Conservation (phyloP, 2,888 invertebrate genomes). For the Meliscaeva auricollis region DNA sequence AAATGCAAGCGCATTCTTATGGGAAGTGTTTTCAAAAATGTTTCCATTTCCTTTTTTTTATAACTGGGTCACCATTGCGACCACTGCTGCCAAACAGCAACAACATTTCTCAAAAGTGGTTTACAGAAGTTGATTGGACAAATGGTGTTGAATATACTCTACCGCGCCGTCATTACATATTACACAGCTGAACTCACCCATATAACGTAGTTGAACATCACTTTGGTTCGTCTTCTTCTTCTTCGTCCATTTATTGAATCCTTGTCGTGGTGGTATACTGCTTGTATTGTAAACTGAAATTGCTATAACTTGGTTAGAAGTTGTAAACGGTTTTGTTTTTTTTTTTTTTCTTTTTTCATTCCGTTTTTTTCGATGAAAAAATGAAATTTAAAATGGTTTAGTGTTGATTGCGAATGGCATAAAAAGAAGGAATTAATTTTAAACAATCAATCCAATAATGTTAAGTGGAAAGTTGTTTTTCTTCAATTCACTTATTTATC, state of each 20-base stretch:
- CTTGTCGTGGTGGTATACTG: background rate
- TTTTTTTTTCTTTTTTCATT: slow-evolving; percentile 3
- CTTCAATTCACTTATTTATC: too few species aligned
- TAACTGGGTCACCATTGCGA: slow-evolving; percentile 49
- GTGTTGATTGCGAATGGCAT: background rate
- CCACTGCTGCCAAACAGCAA: background rate
- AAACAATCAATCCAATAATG: too few species aligned
- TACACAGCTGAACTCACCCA: slow-evolving; percentile 40
- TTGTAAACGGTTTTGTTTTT: slow-evolving; percentile 24
- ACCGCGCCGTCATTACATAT: slow-evolving; percentile 34
- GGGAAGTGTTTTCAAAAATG: slow-evolving; percentile 35
- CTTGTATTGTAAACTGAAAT: background rate
- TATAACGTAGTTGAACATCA: slow-evolving; percentile 44
- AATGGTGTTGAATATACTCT: slow-evolving; percentile 61
- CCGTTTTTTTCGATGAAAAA: background rate
- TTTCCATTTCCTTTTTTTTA: slow-evolving; percentile 40
- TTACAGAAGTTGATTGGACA: slow-evolving; percentile 65
- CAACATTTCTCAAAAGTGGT: slow-evolving; percentile 15
- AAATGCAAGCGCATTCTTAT: slow-evolving; percentile 8
- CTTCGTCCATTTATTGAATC: slow-evolving; percentile 47
- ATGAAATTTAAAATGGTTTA: slow-evolving; percentile 20
- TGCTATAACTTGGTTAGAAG: slow-evolving; percentile 59
- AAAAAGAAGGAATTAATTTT: slow-evolving; percentile 12
- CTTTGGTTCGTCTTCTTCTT: slow-evolving; percentile 24
- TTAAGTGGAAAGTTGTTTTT: too few species aligned